Percentiles rank a stretch among this genome's conserved stretches.
phyloP scores from a whole-genome alignment of 1,140 invertebrate species.

The Maniola jurtina region DNA sequence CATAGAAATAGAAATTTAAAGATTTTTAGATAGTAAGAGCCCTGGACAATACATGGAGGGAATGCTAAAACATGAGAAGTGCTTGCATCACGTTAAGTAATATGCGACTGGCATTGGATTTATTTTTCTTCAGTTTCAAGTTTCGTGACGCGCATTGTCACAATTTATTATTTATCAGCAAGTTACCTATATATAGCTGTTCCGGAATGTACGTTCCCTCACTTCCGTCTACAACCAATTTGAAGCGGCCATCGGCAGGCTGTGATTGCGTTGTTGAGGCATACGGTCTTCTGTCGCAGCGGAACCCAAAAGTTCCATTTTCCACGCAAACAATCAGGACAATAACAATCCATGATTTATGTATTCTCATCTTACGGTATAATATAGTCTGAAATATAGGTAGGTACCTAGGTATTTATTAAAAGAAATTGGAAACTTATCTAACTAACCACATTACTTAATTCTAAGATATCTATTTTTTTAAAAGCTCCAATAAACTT shows the following conservation, averaged over 20 bases:
- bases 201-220: conserved; percentile 59
- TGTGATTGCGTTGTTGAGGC: conserved; percentile 52
- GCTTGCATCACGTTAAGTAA: too few relatives aligned
- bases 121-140: too few relatives aligned
- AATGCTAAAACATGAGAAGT: too few relatives aligned
- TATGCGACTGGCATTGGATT: not conserved
- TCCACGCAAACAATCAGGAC: not conserved
- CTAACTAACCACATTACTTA: too few relatives aligned
- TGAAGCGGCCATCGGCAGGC: conserved; percentile 56
- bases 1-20: too few relatives aligned
- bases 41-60: too few relatives aligned
- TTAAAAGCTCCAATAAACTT: too few relatives aligned
- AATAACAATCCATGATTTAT: not conserved
- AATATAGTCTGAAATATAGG: not conserved
- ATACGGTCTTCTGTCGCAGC: conserved; percentile 63
- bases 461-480: too few relatives aligned
- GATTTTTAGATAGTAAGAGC: too few relatives aligned
- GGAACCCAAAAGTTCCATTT: conserved; percentile 36
- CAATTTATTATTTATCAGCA: not conserved
- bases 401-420: too few relatives aligned
- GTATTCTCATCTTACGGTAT: not conserved
- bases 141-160: too few relatives aligned
- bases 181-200: conserved; percentile 59
- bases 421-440: too few relatives aligned
- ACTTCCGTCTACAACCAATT: conserved; percentile 43